phyloP scores from a whole-genome alignment of 92 coral and sea anemone genomes.

The Parazoanthus atlanticus region DNA sequence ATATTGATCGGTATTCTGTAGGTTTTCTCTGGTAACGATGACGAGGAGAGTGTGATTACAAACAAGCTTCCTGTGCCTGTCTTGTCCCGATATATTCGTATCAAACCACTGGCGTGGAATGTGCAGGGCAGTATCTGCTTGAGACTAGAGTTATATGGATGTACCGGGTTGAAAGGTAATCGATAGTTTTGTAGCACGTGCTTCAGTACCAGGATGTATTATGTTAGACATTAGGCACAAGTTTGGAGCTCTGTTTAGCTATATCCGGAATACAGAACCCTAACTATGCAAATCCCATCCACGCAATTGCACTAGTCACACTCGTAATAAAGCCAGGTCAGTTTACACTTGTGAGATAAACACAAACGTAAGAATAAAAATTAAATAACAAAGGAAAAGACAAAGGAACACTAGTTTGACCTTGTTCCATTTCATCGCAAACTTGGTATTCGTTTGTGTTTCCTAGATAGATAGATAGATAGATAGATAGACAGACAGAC shows the following conservation, averaged over 20 bases:
- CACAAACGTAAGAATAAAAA: no score
- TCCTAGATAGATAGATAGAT: no score
- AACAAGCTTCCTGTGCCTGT: slow-evolving; percentile 24
- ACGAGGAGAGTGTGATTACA: slow-evolving; percentile 25
- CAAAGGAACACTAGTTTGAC: no score
- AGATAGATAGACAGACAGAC: no score
- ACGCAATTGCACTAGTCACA: no score
- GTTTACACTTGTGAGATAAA: no score
- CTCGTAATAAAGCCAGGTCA: no score
- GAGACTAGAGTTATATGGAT: slow-evolving; percentile 30
- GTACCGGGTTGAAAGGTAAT: neutral
- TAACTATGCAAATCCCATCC: no score
- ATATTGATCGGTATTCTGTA: neutral
- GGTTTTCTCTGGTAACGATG: slow-evolving; percentile 26
- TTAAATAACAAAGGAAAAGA: no score
- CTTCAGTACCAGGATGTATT: neutral
- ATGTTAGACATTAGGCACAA: neutral
- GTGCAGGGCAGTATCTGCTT: slow-evolving; percentile 35
- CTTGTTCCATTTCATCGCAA: no score
- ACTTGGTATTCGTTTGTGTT: no score
- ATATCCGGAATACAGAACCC: no score
- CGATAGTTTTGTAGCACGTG: neutral
- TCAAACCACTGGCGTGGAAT: slow-evolving; percentile 36
- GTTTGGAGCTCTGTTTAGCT: neutral
- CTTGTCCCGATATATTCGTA: slow-evolving; percentile 28